A percentile compares a stretch with the other conserved stretches of the same genome.
Conservation (phyloP, 2,888 invertebrate species). For the Nezara viridula region DNA sequence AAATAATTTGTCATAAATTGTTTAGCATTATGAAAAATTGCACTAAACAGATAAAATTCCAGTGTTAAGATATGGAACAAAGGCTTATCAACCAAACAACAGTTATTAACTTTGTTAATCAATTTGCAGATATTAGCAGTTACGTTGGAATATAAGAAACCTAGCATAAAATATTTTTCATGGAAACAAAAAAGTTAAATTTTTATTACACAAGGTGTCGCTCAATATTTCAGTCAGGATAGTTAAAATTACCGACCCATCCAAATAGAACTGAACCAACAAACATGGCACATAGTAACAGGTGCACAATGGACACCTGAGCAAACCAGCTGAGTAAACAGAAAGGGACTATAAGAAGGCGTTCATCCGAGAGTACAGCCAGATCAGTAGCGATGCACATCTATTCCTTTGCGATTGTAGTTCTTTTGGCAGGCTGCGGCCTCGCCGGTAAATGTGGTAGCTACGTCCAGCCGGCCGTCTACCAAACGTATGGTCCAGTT, state of each 20-base stretch:
- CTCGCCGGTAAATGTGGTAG: background rate
- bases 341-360: background rate
- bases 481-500: background rate
- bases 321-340: background rate
- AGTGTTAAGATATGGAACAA: too few relatives aligned
- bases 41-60: too few relatives aligned
- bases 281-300: background rate
- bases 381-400: constrained; percentile 29
- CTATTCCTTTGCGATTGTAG: background rate
- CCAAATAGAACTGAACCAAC: background rate
- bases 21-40: too few relatives aligned
- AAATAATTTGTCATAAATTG: too few relatives aligned
- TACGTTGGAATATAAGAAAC: background rate
- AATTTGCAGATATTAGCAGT: background rate
- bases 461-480: background rate
- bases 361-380: background rate
- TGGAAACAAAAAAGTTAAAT: background rate
- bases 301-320: background rate
- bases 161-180: too few relatives aligned
- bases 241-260: background rate
- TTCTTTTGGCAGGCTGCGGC: background rate
- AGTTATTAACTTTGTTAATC: background rate
- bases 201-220: background rate
- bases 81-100: background rate
- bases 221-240: background rate